Evolutionary conservation across 1,140 invertebrate species (phyloP).

Genomic region (Halyomorpha halys): DNA sequence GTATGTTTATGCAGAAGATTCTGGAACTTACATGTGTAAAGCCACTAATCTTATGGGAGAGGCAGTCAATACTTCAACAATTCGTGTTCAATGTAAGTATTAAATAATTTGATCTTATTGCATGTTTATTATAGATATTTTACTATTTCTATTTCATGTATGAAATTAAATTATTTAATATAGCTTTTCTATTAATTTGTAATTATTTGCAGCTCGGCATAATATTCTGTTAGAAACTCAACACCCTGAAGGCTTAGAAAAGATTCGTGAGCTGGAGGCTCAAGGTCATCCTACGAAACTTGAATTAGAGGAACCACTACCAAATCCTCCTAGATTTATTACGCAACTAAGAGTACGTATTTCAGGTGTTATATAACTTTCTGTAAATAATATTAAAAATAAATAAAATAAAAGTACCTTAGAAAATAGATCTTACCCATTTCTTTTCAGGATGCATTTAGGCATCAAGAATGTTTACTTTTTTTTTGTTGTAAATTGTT

Average conservation of each 20-base stretch:
- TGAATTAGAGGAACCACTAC: constrained; percentile 68
- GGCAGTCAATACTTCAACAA: constrained; percentile 81
- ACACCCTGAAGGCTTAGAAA: constrained; percentile 84
- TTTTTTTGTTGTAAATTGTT: background rate
- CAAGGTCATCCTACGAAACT: constrained; percentile 63
- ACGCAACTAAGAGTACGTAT: constrained; percentile 53
- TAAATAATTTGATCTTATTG: background rate
- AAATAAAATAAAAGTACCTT: too few relatives aligned
- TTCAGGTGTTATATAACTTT: background rate
- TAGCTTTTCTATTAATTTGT: background rate
- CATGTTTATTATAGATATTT: background rate
- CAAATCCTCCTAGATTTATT: constrained; percentile 67
- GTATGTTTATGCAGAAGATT: constrained; percentile 87
- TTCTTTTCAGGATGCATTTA: background rate
- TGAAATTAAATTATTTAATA: constrained; percentile 11
- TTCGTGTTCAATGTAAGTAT: constrained; percentile 61
- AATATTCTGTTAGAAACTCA: constrained; percentile 83
- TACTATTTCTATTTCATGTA: background rate
- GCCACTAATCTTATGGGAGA: constrained; percentile 85
- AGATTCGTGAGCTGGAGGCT: constrained; percentile 79
- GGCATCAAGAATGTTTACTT: too few relatives aligned
- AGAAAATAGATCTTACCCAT: too few relatives aligned
- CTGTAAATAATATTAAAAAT: too few relatives aligned
- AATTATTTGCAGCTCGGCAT: constrained; percentile 49
- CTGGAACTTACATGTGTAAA: constrained; percentile 87